A percentile compares a stretch with the other conserved stretches of the same genome.
Conservation (phyloP, 2,888 invertebrate species). For the Schrankia costaestrigalis region DNA sequence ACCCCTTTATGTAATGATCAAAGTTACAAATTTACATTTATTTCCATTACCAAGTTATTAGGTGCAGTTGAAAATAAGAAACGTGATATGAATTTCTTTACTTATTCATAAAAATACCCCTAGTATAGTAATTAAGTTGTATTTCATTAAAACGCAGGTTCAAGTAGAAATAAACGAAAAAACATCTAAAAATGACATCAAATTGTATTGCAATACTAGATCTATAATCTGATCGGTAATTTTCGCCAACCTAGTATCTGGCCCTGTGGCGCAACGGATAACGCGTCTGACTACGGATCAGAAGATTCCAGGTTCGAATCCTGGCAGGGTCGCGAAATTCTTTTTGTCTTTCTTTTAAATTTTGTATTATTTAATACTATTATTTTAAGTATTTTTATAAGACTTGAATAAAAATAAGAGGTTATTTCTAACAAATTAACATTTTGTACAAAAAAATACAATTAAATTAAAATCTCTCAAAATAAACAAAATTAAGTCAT, state of each 20-base stretch:
- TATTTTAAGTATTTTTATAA: neutral
- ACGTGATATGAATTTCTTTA: neutral
- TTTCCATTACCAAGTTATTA: no score
- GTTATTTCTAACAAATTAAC: no score
- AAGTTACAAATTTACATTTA: slow-evolving; percentile 8
- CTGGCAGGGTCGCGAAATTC: slow-evolving; percentile 77
- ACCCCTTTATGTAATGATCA: slow-evolving; percentile 26
- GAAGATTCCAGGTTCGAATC: slow-evolving; percentile 86
- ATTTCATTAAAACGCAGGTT: neutral
- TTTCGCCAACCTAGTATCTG: slow-evolving; percentile 18
- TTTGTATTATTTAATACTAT: neutral
- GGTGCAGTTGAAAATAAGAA: no score
- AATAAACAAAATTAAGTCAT: no score
- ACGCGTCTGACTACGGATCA: slow-evolving; percentile 86
- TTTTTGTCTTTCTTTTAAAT: slow-evolving; percentile 9
- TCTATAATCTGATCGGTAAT: slow-evolving; percentile 5
- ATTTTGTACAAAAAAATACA: no score
- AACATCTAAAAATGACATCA: neutral
- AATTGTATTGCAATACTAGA: neutral
- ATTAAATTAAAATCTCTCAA: no score
- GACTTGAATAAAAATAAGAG: no score
- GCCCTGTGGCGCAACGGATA: slow-evolving; percentile 84
- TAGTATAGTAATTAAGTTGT: no score
- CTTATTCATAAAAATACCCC: neutral
- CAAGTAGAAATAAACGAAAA: neutral